A percentile compares a stretch with the other conserved stretches of the same genome.
Evolutionary conservation across 2,888 invertebrate genomes (phyloP).

Genomic region (Cantharis rufa): DNA sequence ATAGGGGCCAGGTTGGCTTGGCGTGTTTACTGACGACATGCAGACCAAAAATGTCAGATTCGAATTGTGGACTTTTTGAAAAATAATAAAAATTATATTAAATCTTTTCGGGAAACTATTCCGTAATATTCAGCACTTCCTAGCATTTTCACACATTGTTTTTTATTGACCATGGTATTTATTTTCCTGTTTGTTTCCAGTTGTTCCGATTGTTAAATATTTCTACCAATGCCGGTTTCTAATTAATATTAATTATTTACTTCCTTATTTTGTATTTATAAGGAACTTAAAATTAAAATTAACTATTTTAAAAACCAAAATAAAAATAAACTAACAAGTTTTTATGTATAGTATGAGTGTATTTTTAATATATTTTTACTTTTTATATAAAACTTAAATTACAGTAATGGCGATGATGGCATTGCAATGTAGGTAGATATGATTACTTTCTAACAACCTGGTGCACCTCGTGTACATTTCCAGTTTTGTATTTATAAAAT

Average conservation of each 20-base stretch:
- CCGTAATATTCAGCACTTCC: not conserved
- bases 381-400: too few relatives aligned
- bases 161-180: not conserved
- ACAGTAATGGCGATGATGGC: not conserved
- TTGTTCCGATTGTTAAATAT: not conserved
- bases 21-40: too few relatives aligned
- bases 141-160: not conserved
- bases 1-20: too few relatives aligned
- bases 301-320: not conserved
- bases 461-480: not conserved
- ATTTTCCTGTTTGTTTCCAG: not conserved
- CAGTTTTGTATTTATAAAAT: not conserved
- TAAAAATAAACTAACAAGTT: not conserved
- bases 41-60: too few relatives aligned
- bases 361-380: not conserved
- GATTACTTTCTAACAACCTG: not conserved
- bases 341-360: not conserved
- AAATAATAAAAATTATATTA: too few relatives aligned
- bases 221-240: not conserved
- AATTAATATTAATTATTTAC: not conserved
- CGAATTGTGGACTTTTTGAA: too few relatives aligned
- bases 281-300: not conserved
- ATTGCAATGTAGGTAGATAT: not conserved
- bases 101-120: too few relatives aligned
- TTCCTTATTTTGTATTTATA: not conserved